Conservation (phyloP, 2,113 vertebrate species). For the Harpagus bidentatus region DNA sequence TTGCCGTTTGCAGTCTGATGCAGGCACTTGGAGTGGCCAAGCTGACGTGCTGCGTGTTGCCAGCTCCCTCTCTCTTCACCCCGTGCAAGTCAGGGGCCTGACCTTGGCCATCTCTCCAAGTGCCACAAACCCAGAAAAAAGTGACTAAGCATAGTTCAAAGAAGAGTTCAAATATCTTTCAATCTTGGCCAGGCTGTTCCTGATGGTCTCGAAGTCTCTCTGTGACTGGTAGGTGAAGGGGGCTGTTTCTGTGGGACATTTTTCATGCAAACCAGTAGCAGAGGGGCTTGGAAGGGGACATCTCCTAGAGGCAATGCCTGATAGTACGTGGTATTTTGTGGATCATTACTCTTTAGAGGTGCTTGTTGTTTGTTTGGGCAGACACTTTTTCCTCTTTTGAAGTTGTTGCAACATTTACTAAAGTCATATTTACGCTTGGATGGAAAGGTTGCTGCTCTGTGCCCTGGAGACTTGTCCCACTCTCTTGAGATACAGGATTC, state of each 20-base stretch:
- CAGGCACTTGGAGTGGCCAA: not conserved
- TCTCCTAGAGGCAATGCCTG: not conserved
- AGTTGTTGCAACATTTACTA: not conserved
- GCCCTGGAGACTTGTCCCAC: not conserved
- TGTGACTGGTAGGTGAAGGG: not conserved
- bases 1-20: not conserved
- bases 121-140: not conserved
- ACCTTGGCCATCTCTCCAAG: not conserved
- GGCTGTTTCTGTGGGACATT: not conserved
- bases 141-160: not conserved
- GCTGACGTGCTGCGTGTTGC: fast-evolving
- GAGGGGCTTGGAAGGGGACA: not conserved
- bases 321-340: not conserved
- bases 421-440: not conserved
- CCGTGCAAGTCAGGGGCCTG: not conserved
- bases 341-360: not conserved
- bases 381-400: not conserved
- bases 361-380: not conserved
- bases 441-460: not conserved
- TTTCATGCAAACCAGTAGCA: not conserved
- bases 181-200: not conserved
- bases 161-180: not conserved
- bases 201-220: not conserved
- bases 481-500: not conserved
- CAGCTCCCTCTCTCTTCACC: not conserved